Conservation (phyloP, 2,113 vertebrate genomes). For the Megaceryle torquata region DNA sequence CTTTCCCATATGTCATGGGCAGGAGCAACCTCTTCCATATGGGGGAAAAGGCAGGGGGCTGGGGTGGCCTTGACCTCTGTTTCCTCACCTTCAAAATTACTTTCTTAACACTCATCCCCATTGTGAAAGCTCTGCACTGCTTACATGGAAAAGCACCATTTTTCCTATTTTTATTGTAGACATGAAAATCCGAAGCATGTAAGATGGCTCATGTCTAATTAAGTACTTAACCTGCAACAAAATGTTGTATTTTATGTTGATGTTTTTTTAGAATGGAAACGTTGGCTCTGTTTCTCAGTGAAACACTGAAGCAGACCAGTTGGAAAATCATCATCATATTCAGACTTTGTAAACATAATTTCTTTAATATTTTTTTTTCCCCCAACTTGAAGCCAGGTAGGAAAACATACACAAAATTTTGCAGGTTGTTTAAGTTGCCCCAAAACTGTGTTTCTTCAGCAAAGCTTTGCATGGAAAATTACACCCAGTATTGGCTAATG, state of each 20-base stretch:
- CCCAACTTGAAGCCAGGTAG: background rate
- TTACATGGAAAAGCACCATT: background rate
- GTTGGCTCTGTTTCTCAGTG: background rate
- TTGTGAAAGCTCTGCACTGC: background rate
- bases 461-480: background rate
- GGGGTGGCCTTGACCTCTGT: background rate
- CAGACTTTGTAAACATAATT: background rate
- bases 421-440: background rate
- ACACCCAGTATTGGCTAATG: background rate
- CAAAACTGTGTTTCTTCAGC: background rate
- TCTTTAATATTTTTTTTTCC: background rate
- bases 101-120: accelerated
- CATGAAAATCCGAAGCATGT: background rate
- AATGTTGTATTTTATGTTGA: background rate
- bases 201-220: slow-evolving; percentile 34
- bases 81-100: background rate
- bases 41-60: background rate
- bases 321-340: slow-evolving; percentile 8
- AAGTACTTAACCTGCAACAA: slow-evolving; percentile 30
- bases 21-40: background rate
- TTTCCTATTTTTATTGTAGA: background rate
- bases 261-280: background rate
- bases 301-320: background rate
- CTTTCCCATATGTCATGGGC: background rate
- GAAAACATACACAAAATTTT: background rate